These are phyloP conservation scores for Agrochola lychnidis DNA, from an alignment of 2,888 invertebrate species.

Conservation along the genomic window DNA sequence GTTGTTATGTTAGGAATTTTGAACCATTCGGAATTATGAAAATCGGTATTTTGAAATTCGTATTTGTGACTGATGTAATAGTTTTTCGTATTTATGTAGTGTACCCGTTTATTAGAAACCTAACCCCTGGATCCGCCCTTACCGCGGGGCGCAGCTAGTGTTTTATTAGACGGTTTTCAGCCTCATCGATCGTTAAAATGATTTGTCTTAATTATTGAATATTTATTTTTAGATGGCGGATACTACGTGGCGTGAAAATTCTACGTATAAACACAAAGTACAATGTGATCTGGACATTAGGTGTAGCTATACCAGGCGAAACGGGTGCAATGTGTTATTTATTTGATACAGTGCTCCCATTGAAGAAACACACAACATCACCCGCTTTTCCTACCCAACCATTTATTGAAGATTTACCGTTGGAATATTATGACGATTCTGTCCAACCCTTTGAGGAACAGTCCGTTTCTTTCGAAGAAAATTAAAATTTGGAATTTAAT, in stretches of 20 bases:
- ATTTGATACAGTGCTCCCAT: slow-evolving; percentile 94
- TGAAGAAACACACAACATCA: slow-evolving; percentile 90
- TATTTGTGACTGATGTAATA: too few species aligned
- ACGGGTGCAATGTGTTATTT: slow-evolving; percentile 95
- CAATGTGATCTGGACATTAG: slow-evolving; percentile 97
- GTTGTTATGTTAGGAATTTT: too few species aligned
- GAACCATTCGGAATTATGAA: too few species aligned
- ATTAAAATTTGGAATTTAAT: slow-evolving; percentile 60
- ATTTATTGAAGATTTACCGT: slow-evolving; percentile 91
- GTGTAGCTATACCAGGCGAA: slow-evolving; percentile 95
- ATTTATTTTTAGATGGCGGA: slow-evolving; percentile 88
- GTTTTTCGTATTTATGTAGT: too few species aligned
- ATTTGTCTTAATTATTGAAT: not conserved
- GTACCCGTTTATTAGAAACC: too few species aligned
- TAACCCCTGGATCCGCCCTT: too few species aligned
- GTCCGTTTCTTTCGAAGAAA: slow-evolving; percentile 92
- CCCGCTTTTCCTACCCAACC: slow-evolving; percentile 96
- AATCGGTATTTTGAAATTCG: too few species aligned
- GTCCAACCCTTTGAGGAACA: slow-evolving; percentile 94
- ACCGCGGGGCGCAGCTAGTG: too few species aligned
- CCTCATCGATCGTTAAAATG: too few species aligned
- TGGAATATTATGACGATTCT: slow-evolving; percentile 94
- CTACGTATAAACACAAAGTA: slow-evolving; percentile 98
- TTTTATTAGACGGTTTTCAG: too few species aligned
- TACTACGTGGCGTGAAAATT: slow-evolving; percentile 93